Percentiles rank a stretch among this genome's conserved stretches.
phyloP scores from a whole-genome alignment of 2,797 vertebrate species.

The Pantherophis alleghaniensis region DNA sequence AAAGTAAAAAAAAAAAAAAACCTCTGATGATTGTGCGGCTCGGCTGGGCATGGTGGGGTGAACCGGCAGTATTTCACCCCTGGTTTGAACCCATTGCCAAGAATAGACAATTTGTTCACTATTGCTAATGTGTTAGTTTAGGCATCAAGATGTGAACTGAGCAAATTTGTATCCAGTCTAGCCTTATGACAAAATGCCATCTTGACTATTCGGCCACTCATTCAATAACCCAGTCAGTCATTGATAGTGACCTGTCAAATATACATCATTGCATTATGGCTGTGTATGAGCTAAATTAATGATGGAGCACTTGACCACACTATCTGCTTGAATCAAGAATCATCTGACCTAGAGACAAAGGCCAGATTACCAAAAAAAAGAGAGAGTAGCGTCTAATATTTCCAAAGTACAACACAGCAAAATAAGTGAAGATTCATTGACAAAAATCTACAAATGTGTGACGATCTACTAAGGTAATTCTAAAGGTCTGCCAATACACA shows the following conservation, averaged over 20 bases:
- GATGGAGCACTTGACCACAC: not conserved
- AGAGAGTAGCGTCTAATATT: not conserved
- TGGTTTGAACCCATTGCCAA: not conserved
- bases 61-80: too few relatives aligned
- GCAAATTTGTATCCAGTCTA: not conserved
- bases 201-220: not conserved
- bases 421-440: not conserved
- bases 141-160: not conserved
- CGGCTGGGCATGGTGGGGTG: too few relatives aligned
- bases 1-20: too few relatives aligned
- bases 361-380: not conserved
- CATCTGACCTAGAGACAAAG: not conserved
- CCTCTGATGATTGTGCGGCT: too few relatives aligned
- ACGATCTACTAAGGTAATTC: not conserved
- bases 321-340: not conserved
- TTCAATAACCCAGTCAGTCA: not conserved
- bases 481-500: not conserved
- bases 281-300: not conserved
- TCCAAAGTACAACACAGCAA: not conserved
- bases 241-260: not conserved
- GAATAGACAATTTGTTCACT: not conserved
- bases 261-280: not conserved
- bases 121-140: not conserved
- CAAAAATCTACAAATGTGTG: not conserved
- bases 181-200: not conserved